These are phyloP conservation scores for Neodiprion lecontei DNA, from an alignment of 1,140 invertebrate species.

Conservation along the genomic window DNA sequence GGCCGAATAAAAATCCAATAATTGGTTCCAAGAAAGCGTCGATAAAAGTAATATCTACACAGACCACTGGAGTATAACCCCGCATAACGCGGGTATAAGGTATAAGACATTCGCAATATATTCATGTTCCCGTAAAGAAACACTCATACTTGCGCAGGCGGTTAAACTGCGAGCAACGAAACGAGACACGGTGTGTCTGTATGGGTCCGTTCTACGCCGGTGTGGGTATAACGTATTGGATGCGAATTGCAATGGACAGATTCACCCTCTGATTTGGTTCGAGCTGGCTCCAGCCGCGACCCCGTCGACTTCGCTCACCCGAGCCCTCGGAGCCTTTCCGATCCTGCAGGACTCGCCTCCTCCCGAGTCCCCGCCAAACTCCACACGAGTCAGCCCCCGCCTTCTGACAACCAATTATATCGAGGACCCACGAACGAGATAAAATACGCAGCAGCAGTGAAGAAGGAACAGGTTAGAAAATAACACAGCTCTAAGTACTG, in stretches of 20 bases:
- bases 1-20: slow-evolving; percentile 1
- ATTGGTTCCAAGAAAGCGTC: slow-evolving; percentile 6
- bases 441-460: background rate
- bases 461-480: too few relatives aligned
- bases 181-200: too few relatives aligned
- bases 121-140: too few relatives aligned
- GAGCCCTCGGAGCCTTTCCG: slow-evolving; percentile 1
- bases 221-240: slow-evolving; percentile 16
- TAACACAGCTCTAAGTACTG: too few relatives aligned
- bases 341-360: background rate
- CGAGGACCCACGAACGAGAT: background rate
- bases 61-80: background rate
- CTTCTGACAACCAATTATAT: slow-evolving; percentile 7
- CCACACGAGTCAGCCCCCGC: background rate
- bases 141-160: too few relatives aligned
- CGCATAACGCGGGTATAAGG: background rate
- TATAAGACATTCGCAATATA: too few relatives aligned
- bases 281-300: background rate
- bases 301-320: background rate
- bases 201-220: background rate
- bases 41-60: slow-evolving; percentile 15
- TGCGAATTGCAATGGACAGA: slow-evolving; percentile 19
- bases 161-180: too few relatives aligned
- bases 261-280: slow-evolving; percentile 18
- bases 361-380: background rate